Conservation (phyloP, 2,888 invertebrate genomes). For the Nemapogon koenigi region DNA sequence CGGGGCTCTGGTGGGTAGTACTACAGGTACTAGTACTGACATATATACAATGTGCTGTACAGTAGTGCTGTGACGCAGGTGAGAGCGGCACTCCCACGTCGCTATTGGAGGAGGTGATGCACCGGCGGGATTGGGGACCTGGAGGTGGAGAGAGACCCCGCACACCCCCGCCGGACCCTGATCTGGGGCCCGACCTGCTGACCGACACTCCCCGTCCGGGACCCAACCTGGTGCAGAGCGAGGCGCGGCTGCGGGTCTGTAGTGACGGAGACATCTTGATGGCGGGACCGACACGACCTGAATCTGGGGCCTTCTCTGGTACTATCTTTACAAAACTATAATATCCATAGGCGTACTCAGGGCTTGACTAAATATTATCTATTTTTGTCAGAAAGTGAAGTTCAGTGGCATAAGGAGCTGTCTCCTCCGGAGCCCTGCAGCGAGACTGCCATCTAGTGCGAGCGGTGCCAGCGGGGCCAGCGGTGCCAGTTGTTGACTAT, state of each 20-base stretch:
- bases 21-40: too few species aligned
- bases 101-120: too few species aligned
- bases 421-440: too few species aligned
- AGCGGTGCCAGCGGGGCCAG: slow-evolving; percentile 22
- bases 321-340: neutral
- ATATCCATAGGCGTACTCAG: neutral
- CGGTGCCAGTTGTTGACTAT: slow-evolving; percentile 17
- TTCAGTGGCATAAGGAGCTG: slow-evolving; percentile 39
- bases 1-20: too few species aligned
- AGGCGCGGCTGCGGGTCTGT: slow-evolving; percentile 35
- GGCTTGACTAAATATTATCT: too few species aligned
- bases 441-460: slow-evolving; percentile 8
- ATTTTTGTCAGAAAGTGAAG: slow-evolving; percentile 39
- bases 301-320: slow-evolving; percentile 55
- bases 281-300: slow-evolving; percentile 42
- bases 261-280: slow-evolving; percentile 52
- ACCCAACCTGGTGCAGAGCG: slow-evolving; percentile 17
- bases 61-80: too few species aligned
- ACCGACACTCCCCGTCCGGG: slow-evolving; percentile 10
- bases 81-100: too few species aligned
- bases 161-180: slow-evolving; percentile 16
- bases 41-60: too few species aligned
- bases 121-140: too few species aligned
- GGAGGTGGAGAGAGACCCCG: too few species aligned
- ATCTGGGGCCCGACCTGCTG: slow-evolving; percentile 14